These are phyloP conservation scores for Cyprinodon variegatus DNA, from an alignment of 2,113 vertebrate genomes.

Conservation along the genomic window DNA sequence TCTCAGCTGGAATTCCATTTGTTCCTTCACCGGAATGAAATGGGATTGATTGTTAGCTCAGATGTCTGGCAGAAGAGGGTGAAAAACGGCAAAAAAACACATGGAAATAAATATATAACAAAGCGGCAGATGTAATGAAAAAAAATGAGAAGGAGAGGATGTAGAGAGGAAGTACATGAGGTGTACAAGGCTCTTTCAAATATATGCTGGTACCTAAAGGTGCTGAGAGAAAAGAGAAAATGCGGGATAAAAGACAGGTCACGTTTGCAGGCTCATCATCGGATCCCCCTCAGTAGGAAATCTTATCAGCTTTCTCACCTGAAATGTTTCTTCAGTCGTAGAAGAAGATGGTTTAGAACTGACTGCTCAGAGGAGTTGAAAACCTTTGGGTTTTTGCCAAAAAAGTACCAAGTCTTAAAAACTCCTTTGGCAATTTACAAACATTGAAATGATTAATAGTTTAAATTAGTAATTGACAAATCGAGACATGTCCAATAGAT, in stretches of 20 bases:
- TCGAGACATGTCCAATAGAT: too few species aligned
- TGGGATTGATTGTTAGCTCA: slow-evolving; percentile 79
- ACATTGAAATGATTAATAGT: neutral
- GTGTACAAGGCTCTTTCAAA: slow-evolving; percentile 47
- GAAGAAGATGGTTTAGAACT: slow-evolving; percentile 27
- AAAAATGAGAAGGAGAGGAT: slow-evolving; percentile 27
- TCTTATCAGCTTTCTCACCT: slow-evolving; percentile 70
- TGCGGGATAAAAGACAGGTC: slow-evolving; percentile 53
- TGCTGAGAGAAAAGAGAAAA: slow-evolving; percentile 41
- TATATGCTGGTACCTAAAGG: slow-evolving; percentile 64
- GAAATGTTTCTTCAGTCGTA: slow-evolving; percentile 58
- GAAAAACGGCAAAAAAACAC: slow-evolving; percentile 29
- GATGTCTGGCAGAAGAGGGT: slow-evolving; percentile 55
- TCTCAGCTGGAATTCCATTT: slow-evolving; percentile 78
- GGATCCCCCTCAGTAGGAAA: slow-evolving; percentile 65
- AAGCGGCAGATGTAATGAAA: slow-evolving; percentile 50
- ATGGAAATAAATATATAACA: neutral
- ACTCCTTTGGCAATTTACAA: too few species aligned
- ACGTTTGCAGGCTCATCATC: slow-evolving; percentile 42
- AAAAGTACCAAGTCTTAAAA: neutral
- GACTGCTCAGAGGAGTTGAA: slow-evolving; percentile 33
- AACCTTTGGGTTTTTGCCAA: slow-evolving; percentile 16
- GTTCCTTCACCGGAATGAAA: slow-evolving; percentile 74
- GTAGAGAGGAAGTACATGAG: slow-evolving; percentile 14
- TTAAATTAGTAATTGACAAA: neutral